Conservation (phyloP, 2,888 invertebrate genomes). For the Eristalinus sepulchralis region DNA sequence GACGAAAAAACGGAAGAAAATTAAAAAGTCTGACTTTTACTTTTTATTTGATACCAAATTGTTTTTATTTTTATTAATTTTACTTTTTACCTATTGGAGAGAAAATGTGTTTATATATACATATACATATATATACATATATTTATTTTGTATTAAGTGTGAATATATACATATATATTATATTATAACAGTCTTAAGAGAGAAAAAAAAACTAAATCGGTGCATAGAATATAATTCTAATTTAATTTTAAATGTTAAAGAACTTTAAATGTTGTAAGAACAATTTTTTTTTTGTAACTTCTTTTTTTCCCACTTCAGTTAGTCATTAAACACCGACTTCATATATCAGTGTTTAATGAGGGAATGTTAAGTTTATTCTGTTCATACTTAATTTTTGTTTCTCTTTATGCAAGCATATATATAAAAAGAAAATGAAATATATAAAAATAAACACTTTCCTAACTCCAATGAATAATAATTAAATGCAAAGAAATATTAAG, state of each 20-base stretch:
- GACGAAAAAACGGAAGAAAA: constrained; percentile 7
- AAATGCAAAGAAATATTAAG: constrained; percentile 23
- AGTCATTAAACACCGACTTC: constrained; percentile 21
- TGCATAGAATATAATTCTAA: constrained; percentile 64
- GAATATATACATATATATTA: constrained; percentile 30
- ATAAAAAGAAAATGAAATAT: constrained; percentile 11
- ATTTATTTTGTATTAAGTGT: constrained; percentile 42
- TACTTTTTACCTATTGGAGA: constrained; percentile 21
- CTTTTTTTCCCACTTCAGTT: constrained; percentile 1
- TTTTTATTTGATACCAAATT: constrained; percentile 70
- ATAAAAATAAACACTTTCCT: constrained; percentile 58
- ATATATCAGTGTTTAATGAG: neutral
- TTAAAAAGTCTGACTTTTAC: constrained; percentile 62
- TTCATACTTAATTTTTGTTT: constrained; percentile 52
- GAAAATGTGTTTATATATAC: constrained; percentile 36
- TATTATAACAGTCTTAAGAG: constrained; percentile 13
- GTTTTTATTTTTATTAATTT: constrained; percentile 48
- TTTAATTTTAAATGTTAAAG: constrained; percentile 53
- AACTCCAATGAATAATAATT: constrained; percentile 51
- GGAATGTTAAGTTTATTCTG: constrained; percentile 59
- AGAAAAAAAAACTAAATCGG: constrained; percentile 33
- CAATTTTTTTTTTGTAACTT: constrained; percentile 7
- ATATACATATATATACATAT: constrained; percentile 17
- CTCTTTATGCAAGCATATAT: constrained; percentile 40
- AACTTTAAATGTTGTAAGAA: constrained; percentile 51